A percentile compares a stretch with the other conserved stretches of the same genome.
phyloP scores from a whole-genome alignment of 2,113 vertebrate species.

The Haemorhous mexicanus region DNA sequence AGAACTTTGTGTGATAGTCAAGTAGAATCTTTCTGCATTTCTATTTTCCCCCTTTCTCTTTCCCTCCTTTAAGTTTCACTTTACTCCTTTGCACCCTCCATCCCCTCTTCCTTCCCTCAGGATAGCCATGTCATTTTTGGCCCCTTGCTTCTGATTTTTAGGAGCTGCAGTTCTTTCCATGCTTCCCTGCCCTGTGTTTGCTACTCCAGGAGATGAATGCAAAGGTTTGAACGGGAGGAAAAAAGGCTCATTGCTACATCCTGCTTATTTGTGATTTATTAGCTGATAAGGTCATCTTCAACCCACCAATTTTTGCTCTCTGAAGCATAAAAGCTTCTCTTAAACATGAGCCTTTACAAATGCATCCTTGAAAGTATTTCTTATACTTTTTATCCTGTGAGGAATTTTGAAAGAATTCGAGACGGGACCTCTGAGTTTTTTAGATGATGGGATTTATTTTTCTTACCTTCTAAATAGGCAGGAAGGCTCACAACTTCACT shows the following conservation, averaged over 20 bases:
- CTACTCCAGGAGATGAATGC: neutral
- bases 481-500: neutral
- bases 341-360: neutral
- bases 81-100: neutral
- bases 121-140: neutral
- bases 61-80: neutral
- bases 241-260: neutral
- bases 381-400: neutral
- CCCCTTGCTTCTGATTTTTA: neutral
- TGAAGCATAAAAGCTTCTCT: neutral
- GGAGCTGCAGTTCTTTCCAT: neutral
- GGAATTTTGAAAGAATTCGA: neutral
- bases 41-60: neutral
- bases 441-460: neutral
- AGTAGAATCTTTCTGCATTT: neutral
- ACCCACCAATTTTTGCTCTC: neutral
- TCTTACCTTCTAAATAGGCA: neutral
- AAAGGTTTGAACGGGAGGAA: neutral
- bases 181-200: neutral
- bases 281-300: neutral
- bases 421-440: neutral
- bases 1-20: neutral
- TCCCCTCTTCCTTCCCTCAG: accelerated
- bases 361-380: neutral
- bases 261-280: neutral